These are phyloP conservation scores for Hypomesus transpacificus DNA, from an alignment of 2,113 vertebrate genomes.

Conservation along the genomic window DNA sequence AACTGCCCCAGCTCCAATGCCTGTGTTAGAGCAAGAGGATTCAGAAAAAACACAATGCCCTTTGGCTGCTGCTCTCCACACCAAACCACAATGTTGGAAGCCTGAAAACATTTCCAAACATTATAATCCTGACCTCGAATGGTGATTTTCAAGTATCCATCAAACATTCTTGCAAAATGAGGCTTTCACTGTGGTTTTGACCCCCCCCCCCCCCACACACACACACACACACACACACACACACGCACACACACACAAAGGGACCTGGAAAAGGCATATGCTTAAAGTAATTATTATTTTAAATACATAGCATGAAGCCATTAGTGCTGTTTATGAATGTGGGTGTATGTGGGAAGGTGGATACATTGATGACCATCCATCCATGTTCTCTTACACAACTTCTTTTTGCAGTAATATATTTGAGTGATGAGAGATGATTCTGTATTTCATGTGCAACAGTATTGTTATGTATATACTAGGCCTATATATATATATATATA, in stretches of 20 bases:
- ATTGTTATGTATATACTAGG: neutral
- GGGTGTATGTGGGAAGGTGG: no score
- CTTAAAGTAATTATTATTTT: no score
- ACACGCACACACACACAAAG: no score
- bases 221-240: no score
- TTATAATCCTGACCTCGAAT: conserved; percentile 30
- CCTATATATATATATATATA: neutral
- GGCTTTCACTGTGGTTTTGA: conserved; percentile 36
- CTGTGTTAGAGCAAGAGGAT: conserved; percentile 44
- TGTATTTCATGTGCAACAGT: neutral
- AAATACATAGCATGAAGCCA: no score
- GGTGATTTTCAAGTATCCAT: conserved; percentile 36
- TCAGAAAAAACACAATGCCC: neutral
- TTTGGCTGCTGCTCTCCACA: conserved; percentile 47
- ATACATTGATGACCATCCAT: no score
- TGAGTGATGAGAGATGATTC: no score
- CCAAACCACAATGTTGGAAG: conserved; percentile 51
- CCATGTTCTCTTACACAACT: neutral
- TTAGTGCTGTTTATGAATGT: no score
- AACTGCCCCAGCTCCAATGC: conserved; percentile 39
- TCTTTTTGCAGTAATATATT: no score
- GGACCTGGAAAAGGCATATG: no score
- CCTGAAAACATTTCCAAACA: conserved; percentile 2
- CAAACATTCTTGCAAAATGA: conserved; percentile 53
- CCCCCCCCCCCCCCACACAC: neutral